Evolutionary conservation across 2,888 invertebrate genomes (phyloP), one percentile per base, ranked within the genome.

Genomic region (Hipparchia semele): DNA sequence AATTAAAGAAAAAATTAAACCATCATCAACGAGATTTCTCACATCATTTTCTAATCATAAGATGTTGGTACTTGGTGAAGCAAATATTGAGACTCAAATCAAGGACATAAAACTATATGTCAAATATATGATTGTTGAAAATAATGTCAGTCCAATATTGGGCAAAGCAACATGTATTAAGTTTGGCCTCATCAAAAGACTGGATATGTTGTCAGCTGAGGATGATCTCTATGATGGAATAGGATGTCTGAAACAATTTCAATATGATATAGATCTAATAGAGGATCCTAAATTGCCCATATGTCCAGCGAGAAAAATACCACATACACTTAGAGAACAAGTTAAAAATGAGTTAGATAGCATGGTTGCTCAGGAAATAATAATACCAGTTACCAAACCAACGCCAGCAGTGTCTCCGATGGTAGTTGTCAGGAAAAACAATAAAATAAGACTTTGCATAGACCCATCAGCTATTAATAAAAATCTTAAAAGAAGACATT

Each of bases 291-390:
- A 45, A 62, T 62, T 62, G 45, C 61, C 61, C 61, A 62, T 62
- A 39, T 62, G 61, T 45, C 75, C 75, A 13, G 68, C 75, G 4
- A 73, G 76, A 62, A 77, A 71, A 73, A 65, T 75, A 12, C 74
- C 45, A 33, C 61, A 62, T 45, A 45, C 61, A 62, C 61, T 62
- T 33, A 33, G 61, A 76, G 53, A 75, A 13, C 73, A 78, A 33
- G 77, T 78, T 45, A 78, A 78, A 46, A 66, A 78, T 73, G 78
- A 77, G 77, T 73, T 78, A 7, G 78, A 78, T 77, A 76, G 77
- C 76, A 39, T 73, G 73, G 46, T 73, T 73, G 64, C 45, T 46
- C 45, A 64, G 71, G 70, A 76, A 66, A 73, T 78, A 60, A 77
- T 79, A 72, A 77, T 74, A 72, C 77, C 75, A 65, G 77, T 70